Conservation (phyloP, 2,888 invertebrate species). For the Pheosia tremula region DNA sequence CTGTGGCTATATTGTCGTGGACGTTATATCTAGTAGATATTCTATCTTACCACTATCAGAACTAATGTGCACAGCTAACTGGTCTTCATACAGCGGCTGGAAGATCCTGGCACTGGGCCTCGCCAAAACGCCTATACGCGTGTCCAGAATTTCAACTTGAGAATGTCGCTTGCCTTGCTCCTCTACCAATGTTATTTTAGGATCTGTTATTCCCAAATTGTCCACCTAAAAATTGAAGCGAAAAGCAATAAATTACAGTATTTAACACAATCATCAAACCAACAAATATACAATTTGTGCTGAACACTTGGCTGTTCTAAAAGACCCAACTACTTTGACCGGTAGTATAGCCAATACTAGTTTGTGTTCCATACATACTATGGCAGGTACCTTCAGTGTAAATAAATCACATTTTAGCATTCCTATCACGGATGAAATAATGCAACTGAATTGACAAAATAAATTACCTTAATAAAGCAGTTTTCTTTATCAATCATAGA, state of each 20-base stretch:
- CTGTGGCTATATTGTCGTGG: no score
- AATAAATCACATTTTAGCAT: background rate
- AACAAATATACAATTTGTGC: no score
- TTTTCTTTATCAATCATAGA: no score
- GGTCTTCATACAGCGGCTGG: slow-evolving; percentile 92
- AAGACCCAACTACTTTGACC: no score
- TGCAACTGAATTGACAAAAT: background rate
- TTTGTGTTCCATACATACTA: background rate
- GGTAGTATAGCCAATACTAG: no score
- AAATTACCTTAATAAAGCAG: no score
- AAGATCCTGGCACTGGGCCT: slow-evolving; percentile 91
- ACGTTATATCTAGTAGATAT: no score
- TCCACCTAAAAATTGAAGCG: slow-evolving; percentile 77
- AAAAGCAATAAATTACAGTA: background rate
- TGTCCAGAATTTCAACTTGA: slow-evolving; percentile 89
- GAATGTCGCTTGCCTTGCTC: slow-evolving; percentile 89
- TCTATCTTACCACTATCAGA: slow-evolving; percentile 46
- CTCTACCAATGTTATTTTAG: slow-evolving; percentile 89
- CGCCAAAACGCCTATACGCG: slow-evolving; percentile 89
- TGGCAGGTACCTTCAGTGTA: background rate
- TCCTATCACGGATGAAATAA: background rate
- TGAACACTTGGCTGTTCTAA: no score
- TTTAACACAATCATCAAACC: no score
- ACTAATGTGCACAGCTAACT: slow-evolving; percentile 90
- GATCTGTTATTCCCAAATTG: slow-evolving; percentile 85